Percentiles rank a stretch among this genome's conserved stretches.
Conservation (phyloP, 2,113 vertebrate species). For the Paradisaea rubra region DNA sequence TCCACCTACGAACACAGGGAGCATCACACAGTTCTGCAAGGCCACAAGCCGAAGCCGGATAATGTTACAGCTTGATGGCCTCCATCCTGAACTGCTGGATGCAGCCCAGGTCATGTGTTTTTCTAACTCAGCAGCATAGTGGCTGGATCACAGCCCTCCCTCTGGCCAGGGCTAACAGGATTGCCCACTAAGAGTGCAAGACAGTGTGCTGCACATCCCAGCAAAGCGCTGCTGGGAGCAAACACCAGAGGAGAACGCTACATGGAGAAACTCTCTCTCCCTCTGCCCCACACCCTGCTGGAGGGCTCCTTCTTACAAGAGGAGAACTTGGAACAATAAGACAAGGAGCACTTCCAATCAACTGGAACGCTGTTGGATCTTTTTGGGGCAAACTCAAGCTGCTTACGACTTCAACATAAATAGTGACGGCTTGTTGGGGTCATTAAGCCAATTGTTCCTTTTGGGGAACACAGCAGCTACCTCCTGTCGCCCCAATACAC, state of each 20-base stretch:
- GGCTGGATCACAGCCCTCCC: background rate
- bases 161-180: background rate
- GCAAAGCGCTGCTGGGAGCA: background rate
- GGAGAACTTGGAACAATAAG: background rate
- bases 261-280: background rate
- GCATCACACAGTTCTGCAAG: background rate
- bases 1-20: accelerated
- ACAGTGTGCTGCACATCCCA: accelerated
- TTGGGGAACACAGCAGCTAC: too few relatives aligned
- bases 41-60: background rate
- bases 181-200: background rate
- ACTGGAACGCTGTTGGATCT: background rate
- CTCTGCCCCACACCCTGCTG: background rate
- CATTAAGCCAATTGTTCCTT: too few relatives aligned
- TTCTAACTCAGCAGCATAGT: background rate
- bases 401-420: background rate
- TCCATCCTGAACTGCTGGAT: background rate
- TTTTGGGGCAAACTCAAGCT: background rate
- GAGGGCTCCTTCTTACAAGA: background rate
- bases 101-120: background rate
- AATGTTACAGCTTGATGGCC: background rate
- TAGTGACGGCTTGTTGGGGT: background rate
- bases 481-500: too few relatives aligned
- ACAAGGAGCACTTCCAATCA: background rate
- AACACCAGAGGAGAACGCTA: background rate